These are phyloP conservation scores for Acrossocheilus wenchowensis DNA, from an alignment of 2,797 vertebrate genomes.

Conservation along the genomic window DNA sequence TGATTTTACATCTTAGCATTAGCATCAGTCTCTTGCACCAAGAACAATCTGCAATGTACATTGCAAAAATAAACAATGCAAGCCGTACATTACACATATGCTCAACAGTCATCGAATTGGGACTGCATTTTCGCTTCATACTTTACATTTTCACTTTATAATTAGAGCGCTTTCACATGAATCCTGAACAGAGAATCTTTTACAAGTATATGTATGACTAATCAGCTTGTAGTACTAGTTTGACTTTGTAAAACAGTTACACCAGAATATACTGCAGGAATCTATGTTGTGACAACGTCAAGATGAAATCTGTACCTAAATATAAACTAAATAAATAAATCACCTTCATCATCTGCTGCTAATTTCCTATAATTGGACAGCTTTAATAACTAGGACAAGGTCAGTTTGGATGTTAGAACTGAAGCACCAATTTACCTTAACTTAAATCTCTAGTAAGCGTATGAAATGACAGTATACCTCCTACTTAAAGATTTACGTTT, in stretches of 20 bases:
- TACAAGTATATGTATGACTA: background rate
- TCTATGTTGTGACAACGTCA: background rate
- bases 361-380: background rate
- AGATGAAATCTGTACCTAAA: background rate
- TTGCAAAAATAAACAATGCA: conserved; percentile 21
- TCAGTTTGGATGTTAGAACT: background rate
- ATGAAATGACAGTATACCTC: background rate
- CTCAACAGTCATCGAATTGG: background rate
- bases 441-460: background rate
- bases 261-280: conserved; percentile 17
- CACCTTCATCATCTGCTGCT: background rate
- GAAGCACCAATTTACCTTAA: conserved; percentile 12
- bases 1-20: conserved; percentile 4
- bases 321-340: conserved; percentile 30
- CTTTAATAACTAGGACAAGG: conserved; percentile 1
- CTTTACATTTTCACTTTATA: background rate
- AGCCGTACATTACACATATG: conserved; percentile 12
- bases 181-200: background rate
- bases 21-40: background rate
- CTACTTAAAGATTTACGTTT: conserved; percentile 8
- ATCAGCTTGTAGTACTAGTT: conserved; percentile 4
- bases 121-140: background rate
- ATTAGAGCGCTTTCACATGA: background rate
- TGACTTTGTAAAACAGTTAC: conserved; percentile 10
- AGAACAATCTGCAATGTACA: conserved; percentile 5